A percentile compares a stretch with the other conserved stretches of the same genome.
These are phyloP conservation scores for Troilus luridus DNA, from an alignment of 2,888 invertebrate genomes.

Conservation along the genomic window DNA sequence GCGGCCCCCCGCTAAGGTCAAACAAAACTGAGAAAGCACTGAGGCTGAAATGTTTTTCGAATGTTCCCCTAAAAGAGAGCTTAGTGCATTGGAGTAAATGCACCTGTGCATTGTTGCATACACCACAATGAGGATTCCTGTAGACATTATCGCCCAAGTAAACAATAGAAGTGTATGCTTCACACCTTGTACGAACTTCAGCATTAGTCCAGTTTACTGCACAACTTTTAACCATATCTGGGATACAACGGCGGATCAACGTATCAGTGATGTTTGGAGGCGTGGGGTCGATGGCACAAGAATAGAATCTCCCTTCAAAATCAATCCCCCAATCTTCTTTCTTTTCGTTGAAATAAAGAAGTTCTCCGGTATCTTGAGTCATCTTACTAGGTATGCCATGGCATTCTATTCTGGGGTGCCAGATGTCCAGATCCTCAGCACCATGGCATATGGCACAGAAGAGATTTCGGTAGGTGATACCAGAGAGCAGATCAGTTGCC, in stretches of 20 bases:
- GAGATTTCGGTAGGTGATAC: conserved; percentile 68
- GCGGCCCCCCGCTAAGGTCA: conserved; percentile 68
- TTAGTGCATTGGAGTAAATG: conserved; percentile 66
- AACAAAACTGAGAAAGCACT: conserved; percentile 70
- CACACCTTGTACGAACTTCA: conserved; percentile 68
- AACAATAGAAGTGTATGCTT: conserved; percentile 70
- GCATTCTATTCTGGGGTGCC: conserved; percentile 70
- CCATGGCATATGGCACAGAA: conserved; percentile 70
- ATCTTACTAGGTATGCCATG: conserved; percentile 63
- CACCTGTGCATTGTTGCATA: conserved; percentile 69
- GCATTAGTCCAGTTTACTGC: conserved; percentile 69
- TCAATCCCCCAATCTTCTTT: conserved; percentile 68
- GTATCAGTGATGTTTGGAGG: conserved; percentile 68
- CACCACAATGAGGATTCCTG: conserved; percentile 71
- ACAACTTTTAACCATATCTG: conserved; percentile 68
- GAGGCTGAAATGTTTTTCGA: conserved; percentile 68
- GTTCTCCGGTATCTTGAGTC: conserved; percentile 61
- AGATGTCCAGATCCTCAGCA: conserved; percentile 68
- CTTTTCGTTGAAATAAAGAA: conserved; percentile 65
- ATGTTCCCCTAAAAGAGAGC: conserved; percentile 65
- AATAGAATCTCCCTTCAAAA: conserved; percentile 67
- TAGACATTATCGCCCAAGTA: conserved; percentile 68
- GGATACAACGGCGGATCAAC: conserved; percentile 69
- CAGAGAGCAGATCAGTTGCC: conserved; percentile 67
- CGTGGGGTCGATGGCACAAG: conserved; percentile 69